Base-by-base conservation (phyloP, 1,140 invertebrate species). In the Tetramorium simillimum region DNA sequence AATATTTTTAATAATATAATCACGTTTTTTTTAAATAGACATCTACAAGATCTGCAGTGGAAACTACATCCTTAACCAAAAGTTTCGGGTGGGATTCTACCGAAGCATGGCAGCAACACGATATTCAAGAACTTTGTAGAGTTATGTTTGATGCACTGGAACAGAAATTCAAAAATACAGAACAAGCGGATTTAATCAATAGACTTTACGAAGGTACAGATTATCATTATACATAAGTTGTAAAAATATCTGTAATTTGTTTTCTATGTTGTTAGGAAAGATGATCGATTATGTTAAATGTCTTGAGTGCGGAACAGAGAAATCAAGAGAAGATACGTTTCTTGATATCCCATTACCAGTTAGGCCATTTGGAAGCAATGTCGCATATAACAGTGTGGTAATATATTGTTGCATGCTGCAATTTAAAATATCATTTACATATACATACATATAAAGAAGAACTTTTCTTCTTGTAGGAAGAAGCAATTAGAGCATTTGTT, bases 241-340 rank as follows among this genome's bases (percentile, higher is more conserved):
- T 10, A n/a, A 76, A 65, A n/a, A 33, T 51, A 7, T 80, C 51
- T 86, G 9, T 85, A 69, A 82, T 87, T 62, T 60, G 16, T 16
- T 69, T 77, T 89, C 63, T 81, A 67, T 92, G 95, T 86, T 96
- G 96, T 80, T 96, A 97, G 97, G 98, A 86, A 98, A 98, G 95
- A 97, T 99, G 97, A 98, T 98, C 78, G 98, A 99, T 95, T 99
- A 98, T 93, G 98, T 99, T 5, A 98, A 98, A 94, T 99, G 98
- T 95, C 94, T 98, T 51, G 97, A 98, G 95, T 99, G 98, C 95
- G 96, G 96, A 33, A 97, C 97, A 63, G 98, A 98, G 92, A 99
- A 98, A 95, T 97, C 97, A 14, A 96, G 98, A 70, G 97, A 97
- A 93, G 98, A 98, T 93, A 97, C 97, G 10, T 99, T 98, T 94